phyloP scores from a whole-genome alignment of 35 echinoderm and acorn worm species.

The Anneissia japonica region DNA sequence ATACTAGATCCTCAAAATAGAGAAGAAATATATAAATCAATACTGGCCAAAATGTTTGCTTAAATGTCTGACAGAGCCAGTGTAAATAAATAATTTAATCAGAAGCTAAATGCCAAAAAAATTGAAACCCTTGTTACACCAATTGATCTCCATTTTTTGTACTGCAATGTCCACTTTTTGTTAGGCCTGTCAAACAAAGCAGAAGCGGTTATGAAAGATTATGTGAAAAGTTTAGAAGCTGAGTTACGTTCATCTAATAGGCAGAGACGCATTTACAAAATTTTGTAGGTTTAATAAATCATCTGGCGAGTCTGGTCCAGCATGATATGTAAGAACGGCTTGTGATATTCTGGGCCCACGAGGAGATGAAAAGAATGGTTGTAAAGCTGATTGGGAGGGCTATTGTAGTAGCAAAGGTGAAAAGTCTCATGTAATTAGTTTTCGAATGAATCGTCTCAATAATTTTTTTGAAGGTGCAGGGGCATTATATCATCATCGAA shows the following conservation, averaged over 20 bases:
- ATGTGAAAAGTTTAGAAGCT: background rate
- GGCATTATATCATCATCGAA: conserved; percentile 1
- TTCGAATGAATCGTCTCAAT: conserved; percentile 30
- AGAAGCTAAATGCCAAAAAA: no score
- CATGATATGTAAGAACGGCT: conserved; percentile 21
- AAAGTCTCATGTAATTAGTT: conserved; percentile 11
- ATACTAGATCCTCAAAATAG: no score
- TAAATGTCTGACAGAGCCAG: no score
- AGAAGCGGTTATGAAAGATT: conserved; percentile 11
- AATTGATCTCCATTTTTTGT: conserved; percentile 7
- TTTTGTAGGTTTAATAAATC: conserved; percentile 14
- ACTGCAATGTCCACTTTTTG: conserved; percentile 32
- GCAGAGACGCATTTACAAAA: conserved; percentile 7
- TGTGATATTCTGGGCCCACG: conserved; percentile 27
- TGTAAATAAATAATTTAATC: no score
- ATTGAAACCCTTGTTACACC: background rate
- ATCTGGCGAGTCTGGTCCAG: background rate
- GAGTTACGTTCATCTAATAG: background rate
- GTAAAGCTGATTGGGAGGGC: conserved; percentile 8
- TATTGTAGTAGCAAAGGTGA: no score
- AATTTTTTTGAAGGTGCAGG: conserved; percentile 17
- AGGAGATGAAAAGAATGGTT: conserved; percentile 47
- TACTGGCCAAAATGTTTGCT: no score
- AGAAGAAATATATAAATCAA: no score
- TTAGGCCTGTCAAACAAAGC: background rate